Percentiles rank a stretch among this genome's conserved stretches.
Evolutionary conservation across 2,113 vertebrate species (phyloP).

Genomic region (Saccopteryx bilineata): DNA sequence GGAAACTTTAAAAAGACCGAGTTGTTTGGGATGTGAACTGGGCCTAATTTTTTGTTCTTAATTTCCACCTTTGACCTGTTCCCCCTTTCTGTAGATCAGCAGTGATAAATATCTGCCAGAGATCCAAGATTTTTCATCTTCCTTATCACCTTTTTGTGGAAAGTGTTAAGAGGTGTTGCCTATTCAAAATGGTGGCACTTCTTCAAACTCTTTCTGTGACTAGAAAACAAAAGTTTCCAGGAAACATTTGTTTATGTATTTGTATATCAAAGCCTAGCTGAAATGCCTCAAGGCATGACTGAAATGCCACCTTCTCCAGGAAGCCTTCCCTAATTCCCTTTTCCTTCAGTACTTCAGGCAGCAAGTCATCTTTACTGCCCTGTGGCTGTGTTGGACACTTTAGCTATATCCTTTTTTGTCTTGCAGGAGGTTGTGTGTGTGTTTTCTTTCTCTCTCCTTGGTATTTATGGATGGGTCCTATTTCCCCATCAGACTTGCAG

Average conservation of each 20-base stretch:
- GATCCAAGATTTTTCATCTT: neutral
- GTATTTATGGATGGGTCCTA: neutral
- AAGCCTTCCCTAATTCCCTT: neutral
- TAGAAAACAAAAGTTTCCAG: slow-evolving; percentile 23
- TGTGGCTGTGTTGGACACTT: neutral
- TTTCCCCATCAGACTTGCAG: neutral
- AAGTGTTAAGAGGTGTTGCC: neutral
- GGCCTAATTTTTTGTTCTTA: slow-evolving; percentile 31
- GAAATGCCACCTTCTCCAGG: neutral
- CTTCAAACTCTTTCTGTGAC: neutral
- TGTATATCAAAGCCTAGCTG: neutral
- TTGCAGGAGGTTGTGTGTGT: neutral
- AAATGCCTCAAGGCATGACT: neutral
- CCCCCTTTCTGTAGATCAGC: neutral
- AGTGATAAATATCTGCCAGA: neutral
- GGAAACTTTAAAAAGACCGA: slow-evolving; percentile 20
- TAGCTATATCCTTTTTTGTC: neutral
- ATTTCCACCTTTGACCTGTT: neutral
- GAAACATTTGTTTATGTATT: neutral
- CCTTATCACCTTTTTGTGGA: neutral
- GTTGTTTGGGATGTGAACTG: neutral
- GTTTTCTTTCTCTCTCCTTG: neutral
- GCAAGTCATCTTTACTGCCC: fast-evolving
- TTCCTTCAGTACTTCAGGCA: neutral
- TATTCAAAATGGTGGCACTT: neutral